Base-by-base conservation (phyloP, 1,140 invertebrate species). In the Tigriopus japonicus region DNA sequence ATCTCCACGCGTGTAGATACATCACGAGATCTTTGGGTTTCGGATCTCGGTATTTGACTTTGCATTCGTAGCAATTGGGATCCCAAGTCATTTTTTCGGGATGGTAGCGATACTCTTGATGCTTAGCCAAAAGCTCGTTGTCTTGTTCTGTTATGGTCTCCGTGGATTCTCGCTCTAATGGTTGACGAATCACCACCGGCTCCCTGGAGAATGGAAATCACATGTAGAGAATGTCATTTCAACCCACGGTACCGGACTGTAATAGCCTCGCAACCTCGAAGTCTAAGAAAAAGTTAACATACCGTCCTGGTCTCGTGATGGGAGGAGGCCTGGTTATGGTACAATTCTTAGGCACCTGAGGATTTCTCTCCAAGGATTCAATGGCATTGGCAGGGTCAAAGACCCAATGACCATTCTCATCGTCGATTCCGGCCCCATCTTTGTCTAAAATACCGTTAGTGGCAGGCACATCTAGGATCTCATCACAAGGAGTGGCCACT, bases 1-100 rank as follows among this genome's bases (percentile, higher is more conserved):
- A 95, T 68, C 83, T 85, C 79, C 88, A 87, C 15, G 90, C 90
- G 72, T 96, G 92, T 14, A 97, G 77, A 72, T 91, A 95, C 86
- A 97, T 93, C 61, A 93, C 82, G 15, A 96, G 76, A 70, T 95
- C 87, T 62, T 83, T 80, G 0, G 87, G 85, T 61, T 85, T 83
- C 0, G 92, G 91, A 71, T 97, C 91, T 61, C 84, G 75, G 73
- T 89, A 94, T 56, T 86, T 78, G 13, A 88, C 83, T 71, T 87
- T 86, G 71, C 92, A 96, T 71, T 93, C 87, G 69, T 86, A 85
- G 74, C 92, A 97, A 68, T 91, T 82, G 2, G 82, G 80, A 68
- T 94, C 88, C 2, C 81, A 74, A 0, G 81, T 81, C 71, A 87
- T 78, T 71, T 84, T 85, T 35, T 82, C 78, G n/a, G 78, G 75